Evolutionary conservation across 2,888 invertebrate species (phyloP).

Genomic region (Mantis religiosa): DNA sequence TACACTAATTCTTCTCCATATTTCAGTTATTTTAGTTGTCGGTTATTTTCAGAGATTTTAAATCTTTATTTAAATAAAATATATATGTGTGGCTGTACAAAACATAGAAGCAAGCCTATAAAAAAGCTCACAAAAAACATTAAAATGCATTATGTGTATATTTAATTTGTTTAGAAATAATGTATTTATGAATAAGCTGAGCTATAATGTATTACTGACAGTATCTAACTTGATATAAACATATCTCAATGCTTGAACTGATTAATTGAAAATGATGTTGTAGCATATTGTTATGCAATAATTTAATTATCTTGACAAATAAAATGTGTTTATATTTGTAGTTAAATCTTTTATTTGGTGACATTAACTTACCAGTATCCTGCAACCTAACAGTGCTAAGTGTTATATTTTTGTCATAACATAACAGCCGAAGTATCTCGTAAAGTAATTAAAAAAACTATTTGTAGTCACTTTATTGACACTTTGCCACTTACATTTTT

Average conservation of each 20-base stretch:
- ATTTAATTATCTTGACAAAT: not conserved
- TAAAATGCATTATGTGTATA: not conserved
- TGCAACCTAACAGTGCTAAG: not conserved
- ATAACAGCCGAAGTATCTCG: not conserved
- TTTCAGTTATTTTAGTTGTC: no score
- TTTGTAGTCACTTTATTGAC: no score
- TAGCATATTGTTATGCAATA: not conserved
- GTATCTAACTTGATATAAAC: not conserved
- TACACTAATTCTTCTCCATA: no score
- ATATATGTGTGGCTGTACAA: no score
- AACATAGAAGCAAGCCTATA: no score
- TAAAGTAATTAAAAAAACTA: no score
- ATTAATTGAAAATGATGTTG: not conserved
- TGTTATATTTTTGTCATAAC: not conserved
- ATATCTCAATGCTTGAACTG: not conserved
- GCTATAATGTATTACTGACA: not conserved
- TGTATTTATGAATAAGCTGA: not conserved
- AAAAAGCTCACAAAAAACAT: not conserved
- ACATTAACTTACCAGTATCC: not conserved
- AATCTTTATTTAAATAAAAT: no score
- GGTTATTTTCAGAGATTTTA: no score
- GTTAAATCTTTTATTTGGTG: not conserved
- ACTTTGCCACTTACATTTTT: no score
- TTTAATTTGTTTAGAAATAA: not conserved
- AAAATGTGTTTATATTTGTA: not conserved